A percentile compares a stretch with the other conserved stretches of the same genome.
phyloP scores from a whole-genome alignment of 2,888 invertebrate genomes.

The Petrolisthes cinctipes region DNA sequence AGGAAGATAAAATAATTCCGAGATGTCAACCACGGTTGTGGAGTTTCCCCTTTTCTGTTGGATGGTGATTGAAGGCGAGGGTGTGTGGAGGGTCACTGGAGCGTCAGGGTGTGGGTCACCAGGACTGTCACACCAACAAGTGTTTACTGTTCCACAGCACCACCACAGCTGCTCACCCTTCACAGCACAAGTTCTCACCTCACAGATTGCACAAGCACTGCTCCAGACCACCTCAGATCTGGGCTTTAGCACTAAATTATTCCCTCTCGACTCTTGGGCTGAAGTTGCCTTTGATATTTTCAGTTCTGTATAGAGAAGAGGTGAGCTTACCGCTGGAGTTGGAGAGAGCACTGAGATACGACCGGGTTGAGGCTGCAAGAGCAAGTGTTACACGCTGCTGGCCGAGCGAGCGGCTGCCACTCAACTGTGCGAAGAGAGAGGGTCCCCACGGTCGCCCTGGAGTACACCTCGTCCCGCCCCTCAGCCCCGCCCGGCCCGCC shows the following conservation, averaged over 20 bases:
- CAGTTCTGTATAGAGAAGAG: no score
- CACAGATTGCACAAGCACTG: neutral
- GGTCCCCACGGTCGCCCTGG: slow-evolving; percentile 51
- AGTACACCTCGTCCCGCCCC: slow-evolving; percentile 48
- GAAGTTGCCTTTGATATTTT: neutral
- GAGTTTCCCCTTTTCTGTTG: no score
- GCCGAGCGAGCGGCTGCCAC: slow-evolving; percentile 60
- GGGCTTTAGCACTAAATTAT: neutral
- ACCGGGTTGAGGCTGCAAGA: slow-evolving; percentile 44
- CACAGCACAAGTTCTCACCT: slow-evolving; percentile 35
- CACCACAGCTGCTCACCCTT: slow-evolving; percentile 29
- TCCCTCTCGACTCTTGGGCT: neutral
- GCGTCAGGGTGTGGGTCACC: slow-evolving; percentile 17
- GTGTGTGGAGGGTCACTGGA: slow-evolving; percentile 25
- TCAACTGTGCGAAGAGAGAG: slow-evolving; percentile 60
- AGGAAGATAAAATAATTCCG: no score
- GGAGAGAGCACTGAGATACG: slow-evolving; percentile 42
- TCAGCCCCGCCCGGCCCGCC: slow-evolving; percentile 35
- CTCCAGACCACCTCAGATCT: neutral
- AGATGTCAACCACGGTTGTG: no score
- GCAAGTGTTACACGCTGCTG: slow-evolving; percentile 57
- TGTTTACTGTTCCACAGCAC: slow-evolving; percentile 38
- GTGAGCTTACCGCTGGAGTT: slow-evolving; percentile 31
- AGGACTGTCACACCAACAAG: slow-evolving; percentile 9
- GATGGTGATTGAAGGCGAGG: neutral